These are phyloP conservation scores for Equus quagga DNA, from an alignment of 2,113 vertebrate species.

Conservation along the genomic window DNA sequence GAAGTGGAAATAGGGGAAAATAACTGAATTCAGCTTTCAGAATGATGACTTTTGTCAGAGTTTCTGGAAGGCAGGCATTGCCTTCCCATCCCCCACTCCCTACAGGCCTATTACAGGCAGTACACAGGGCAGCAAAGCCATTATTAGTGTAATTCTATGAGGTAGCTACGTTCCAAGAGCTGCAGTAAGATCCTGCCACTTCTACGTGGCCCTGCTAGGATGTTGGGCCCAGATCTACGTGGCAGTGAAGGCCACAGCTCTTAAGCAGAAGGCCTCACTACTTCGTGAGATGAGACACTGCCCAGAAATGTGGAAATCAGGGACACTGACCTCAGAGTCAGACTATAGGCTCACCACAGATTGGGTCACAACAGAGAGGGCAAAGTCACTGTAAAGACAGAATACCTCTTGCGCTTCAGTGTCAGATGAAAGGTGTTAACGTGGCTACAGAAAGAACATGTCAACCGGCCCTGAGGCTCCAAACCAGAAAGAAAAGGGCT, in stretches of 20 bases:
- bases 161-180: not conserved
- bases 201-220: not conserved
- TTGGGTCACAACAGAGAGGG: not conserved
- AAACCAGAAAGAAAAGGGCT: not conserved
- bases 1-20: not conserved
- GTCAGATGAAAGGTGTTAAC: not conserved
- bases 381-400: not conserved
- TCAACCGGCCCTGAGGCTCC: not conserved
- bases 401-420: accelerated
- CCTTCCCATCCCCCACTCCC: not conserved
- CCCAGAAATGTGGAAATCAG: not conserved
- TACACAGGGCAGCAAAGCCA: not conserved
- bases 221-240: not conserved
- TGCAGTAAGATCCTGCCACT: not conserved
- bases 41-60: not conserved
- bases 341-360: not conserved
- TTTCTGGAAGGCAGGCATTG: not conserved
- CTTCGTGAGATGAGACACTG: not conserved
- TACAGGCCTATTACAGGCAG: not conserved
- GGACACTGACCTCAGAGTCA: not conserved
- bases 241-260: not conserved
- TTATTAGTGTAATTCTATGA: not conserved
- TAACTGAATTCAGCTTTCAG: not conserved
- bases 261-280: not conserved
- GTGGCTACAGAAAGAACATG: not conserved